Evolutionary conservation across 2,888 invertebrate species (phyloP), one percentile per base, ranked within the genome.

Genomic region (Hirtodrosophila histrioides): DNA sequence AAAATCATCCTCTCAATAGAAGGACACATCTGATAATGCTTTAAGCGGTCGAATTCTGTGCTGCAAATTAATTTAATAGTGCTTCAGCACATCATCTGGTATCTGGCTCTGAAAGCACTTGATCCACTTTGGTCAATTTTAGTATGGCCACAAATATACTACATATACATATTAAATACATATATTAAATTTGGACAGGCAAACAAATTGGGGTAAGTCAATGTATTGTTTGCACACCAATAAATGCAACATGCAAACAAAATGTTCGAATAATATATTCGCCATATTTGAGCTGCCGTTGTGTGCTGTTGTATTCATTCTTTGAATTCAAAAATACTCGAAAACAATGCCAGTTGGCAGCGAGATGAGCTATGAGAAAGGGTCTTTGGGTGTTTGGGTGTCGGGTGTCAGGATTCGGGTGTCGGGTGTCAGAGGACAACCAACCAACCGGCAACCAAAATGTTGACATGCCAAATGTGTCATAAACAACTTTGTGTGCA

Each of bases 381-480:
- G 27, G 27, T 6, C 27, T 5, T 27, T 27, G 56, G 43, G 9
- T 0, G 24, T 10, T 6, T 6, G 35, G 17, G n/a, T 4, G 6
- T 23, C 5, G n/a, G 17, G 17, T 31, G n/a, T 27, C n/a, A n/a
- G n/a, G n/a, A n/a, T n/a, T 27, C 27, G 35, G 31, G n/a, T 4
- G 9, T 23, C 17, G 17, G 17, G 17, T 17, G 17, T 11, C 8
- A 29, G 17, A 41, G 17, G 27, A 27, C 27, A 29, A 35, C 10
- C 35, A 49, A 39, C 40, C 58, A 53, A 69, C 55, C 51, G 53
- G 70, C 70, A 75, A 70, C 71, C 60, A 70, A 75, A 73, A 70
- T 73, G 72, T 73, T 73, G 71, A 73, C 76, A 73, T 73, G 66
- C 66, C 71, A 73, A 73, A 73, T 73, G 76, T 73, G 76, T 71